These are phyloP conservation scores for Oxyruncus cristatus DNA, from an alignment of 2,113 vertebrate genomes.

Conservation along the genomic window DNA sequence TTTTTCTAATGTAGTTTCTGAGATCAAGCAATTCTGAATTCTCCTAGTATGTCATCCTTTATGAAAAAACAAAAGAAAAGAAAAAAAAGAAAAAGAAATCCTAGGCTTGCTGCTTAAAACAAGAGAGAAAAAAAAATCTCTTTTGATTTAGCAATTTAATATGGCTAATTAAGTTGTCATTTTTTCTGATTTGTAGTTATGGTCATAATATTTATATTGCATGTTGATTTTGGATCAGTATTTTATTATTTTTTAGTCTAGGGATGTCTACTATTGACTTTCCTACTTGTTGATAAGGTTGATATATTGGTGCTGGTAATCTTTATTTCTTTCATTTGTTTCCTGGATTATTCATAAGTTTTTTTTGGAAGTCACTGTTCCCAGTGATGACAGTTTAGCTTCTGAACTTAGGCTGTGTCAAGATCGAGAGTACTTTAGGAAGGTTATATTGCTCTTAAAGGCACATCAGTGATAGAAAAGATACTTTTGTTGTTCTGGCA, in stretches of 20 bases:
- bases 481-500: background rate
- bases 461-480: background rate
- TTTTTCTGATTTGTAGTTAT: background rate
- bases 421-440: background rate
- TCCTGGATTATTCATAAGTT: background rate
- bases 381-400: background rate
- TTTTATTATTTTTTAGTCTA: background rate
- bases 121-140: background rate
- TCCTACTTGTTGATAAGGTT: background rate
- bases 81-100: rapidly evolving
- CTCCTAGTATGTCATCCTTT: background rate
- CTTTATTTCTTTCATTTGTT: background rate
- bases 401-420: background rate
- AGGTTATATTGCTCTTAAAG: background rate
- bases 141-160: background rate
- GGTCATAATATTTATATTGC: background rate
- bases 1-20: background rate
- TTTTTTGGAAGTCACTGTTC: background rate
- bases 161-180: background rate
- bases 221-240: background rate
- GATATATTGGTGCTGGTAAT: background rate
- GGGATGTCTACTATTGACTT: background rate
- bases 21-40: background rate
- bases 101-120: background rate
- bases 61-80: background rate